Evolutionary conservation across 2,888 invertebrate species (phyloP), one percentile per base, ranked within the genome.

Genomic region (Polietes domitor): DNA sequence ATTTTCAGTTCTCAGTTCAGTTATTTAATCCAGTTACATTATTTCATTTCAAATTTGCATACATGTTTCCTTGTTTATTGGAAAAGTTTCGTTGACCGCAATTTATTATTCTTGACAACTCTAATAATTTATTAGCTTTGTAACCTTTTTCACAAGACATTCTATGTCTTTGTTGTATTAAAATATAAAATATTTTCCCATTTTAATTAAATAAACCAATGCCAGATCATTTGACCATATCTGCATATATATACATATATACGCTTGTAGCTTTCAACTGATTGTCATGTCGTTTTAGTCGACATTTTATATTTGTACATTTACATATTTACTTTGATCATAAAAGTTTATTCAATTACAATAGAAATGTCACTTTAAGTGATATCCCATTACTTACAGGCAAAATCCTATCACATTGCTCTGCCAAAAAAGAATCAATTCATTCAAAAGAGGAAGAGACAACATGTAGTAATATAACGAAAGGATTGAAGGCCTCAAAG

Each of bases 401-500:
- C 26, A 19, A 26, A 73, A 41, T 68, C 7, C 55, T 19, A 65
- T 41, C 19, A 55, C 17, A 68, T 55, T n/a, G 24, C 7, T 26
- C 47, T 55, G 32, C 26, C 68, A 65, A 65, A 65, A 65, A 32
- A 9, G n/a, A 47, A 61, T 61, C 7, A 43, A 19, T 61, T 28
- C n/a, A 28, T 32, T n/a, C 28, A n/a, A 61, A 58, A n/a, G 55
- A 55, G 5, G n/a, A 1, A n/a, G n/a, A 17, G 61, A 26, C 61
- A 28, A 47, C 47, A n/a, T 47, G 47, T 47, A 24, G 26, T 2
- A 15, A 12, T n/a, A 19, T 0, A 43, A 68, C 19, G 19, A 68
- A 68, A 68, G 68, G 68, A 68, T 68, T 68, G 19, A 68, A 68
- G n/a, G 68, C 68, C 68, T 68, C 24, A 68, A 68, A 68, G 68